phyloP scores from a whole-genome alignment of 2,113 vertebrate genomes.

The Sinocyclocheilus anshuiensis region DNA sequence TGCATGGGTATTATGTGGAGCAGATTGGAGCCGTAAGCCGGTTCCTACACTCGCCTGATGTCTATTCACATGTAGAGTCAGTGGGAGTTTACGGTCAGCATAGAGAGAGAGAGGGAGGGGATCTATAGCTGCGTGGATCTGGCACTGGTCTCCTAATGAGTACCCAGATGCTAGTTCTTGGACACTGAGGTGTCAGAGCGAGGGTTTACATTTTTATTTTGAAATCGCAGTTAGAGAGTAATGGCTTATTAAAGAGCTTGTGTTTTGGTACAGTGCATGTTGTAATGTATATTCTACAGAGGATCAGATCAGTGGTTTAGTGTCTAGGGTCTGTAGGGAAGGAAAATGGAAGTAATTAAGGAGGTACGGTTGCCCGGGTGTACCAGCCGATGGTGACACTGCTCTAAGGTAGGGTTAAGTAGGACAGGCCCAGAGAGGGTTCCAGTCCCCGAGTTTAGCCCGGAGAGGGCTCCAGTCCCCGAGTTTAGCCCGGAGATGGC shows the following conservation, averaged over 20 bases:
- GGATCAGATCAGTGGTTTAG: background rate
- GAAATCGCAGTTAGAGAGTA: too few species aligned
- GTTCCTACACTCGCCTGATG: conserved; percentile 24
- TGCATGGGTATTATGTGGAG: conserved; percentile 14
- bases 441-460: too few species aligned
- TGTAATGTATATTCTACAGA: background rate
- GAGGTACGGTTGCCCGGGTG: too few species aligned
- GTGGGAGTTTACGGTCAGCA: conserved; percentile 12
- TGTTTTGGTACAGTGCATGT: background rate
- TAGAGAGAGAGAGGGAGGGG: background rate
- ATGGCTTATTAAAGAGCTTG: background rate
- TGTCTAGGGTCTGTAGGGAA: background rate
- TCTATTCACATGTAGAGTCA: conserved; percentile 32
- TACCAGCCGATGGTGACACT: too few species aligned
- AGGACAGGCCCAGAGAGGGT: too few species aligned
- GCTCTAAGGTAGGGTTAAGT: too few species aligned
- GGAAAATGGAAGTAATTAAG: background rate
- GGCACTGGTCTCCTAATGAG: conserved; percentile 15
- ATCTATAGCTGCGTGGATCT: conserved; percentile 28
- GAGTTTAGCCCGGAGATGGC: too few species aligned
- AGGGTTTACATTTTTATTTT: too few species aligned
- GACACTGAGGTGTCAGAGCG: background rate
- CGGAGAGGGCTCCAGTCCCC: too few species aligned
- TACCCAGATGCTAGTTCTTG: conserved; percentile 31
- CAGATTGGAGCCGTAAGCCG: conserved; percentile 26